These are phyloP conservation scores for Dinomys branickii DNA, from an alignment of 2,113 vertebrate species.

Conservation along the genomic window DNA sequence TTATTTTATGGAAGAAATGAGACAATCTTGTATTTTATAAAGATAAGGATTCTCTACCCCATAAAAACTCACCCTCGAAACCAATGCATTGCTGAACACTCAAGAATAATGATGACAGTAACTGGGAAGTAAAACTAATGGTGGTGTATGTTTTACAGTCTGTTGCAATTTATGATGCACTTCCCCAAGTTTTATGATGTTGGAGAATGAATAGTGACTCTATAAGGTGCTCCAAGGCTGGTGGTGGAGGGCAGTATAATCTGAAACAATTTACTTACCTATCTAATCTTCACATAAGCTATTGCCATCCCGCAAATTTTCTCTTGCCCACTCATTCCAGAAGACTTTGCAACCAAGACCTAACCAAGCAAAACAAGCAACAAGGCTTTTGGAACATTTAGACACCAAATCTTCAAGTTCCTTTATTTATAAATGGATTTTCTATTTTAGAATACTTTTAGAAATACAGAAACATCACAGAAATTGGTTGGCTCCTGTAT, in stretches of 20 bases:
- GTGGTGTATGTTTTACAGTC: background rate
- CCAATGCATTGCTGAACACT: background rate
- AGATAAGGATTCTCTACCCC: background rate
- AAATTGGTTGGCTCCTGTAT: background rate
- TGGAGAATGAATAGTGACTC: conserved; percentile 12
- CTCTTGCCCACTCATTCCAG: background rate
- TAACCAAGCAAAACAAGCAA: background rate
- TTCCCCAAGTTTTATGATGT: background rate
- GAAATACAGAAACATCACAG: background rate
- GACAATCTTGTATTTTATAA: background rate
- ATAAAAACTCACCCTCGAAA: background rate
- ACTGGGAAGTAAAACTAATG: background rate
- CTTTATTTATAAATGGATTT: background rate
- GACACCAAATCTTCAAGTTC: background rate
- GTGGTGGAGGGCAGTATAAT: background rate
- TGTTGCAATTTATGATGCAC: conserved; percentile 21
- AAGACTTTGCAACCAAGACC: background rate
- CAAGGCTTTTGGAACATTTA: background rate
- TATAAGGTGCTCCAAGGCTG: background rate
- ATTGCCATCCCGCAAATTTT: background rate
- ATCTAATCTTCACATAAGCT: background rate
- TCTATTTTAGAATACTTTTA: background rate
- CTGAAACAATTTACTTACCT: conserved; percentile 17
- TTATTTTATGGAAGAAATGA: background rate
- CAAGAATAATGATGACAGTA: background rate